A percentile compares a stretch with the other conserved stretches of the same genome.
Conservation (phyloP, 2,888 invertebrate genomes). For the Ophion obscuratus region DNA sequence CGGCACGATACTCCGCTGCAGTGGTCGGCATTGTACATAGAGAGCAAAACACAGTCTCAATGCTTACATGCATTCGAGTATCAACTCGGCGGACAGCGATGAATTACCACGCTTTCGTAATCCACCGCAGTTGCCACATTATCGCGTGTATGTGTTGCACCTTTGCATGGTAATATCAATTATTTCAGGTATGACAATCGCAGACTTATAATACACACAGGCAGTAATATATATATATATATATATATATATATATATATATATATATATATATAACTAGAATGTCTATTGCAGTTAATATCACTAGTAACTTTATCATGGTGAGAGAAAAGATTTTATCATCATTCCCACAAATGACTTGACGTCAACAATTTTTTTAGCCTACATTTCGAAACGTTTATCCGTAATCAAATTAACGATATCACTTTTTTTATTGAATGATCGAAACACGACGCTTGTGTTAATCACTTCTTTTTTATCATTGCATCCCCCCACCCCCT, state of each 20-base stretch:
- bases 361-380: background rate
- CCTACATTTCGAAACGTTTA: background rate
- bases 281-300: background rate
- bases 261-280: background rate
- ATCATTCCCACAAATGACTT: background rate
- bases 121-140: slow-evolving; percentile 63
- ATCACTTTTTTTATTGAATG: background rate
- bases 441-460: too few species aligned
- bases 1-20: slow-evolving; percentile 13
- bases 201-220: background rate
- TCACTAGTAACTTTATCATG: background rate
- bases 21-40: slow-evolving; percentile 2
- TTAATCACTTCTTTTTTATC: too few species aligned
- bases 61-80: slow-evolving; percentile 50
- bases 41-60: slow-evolving; percentile 27
- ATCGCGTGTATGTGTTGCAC: slow-evolving; percentile 61
- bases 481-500: too few species aligned
- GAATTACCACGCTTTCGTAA: slow-evolving; percentile 68
- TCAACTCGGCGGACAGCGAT: slow-evolving; percentile 56
- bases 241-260: background rate
- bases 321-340: background rate
- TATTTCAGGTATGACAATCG: slow-evolving; percentile 67
- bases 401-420: background rate
- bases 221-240: background rate
- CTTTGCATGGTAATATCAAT: slow-evolving; percentile 66